Evolutionary conservation across 2,113 vertebrate genomes (phyloP), one percentile per base, ranked within the genome.

Genomic region (Pitta sordida): DNA sequence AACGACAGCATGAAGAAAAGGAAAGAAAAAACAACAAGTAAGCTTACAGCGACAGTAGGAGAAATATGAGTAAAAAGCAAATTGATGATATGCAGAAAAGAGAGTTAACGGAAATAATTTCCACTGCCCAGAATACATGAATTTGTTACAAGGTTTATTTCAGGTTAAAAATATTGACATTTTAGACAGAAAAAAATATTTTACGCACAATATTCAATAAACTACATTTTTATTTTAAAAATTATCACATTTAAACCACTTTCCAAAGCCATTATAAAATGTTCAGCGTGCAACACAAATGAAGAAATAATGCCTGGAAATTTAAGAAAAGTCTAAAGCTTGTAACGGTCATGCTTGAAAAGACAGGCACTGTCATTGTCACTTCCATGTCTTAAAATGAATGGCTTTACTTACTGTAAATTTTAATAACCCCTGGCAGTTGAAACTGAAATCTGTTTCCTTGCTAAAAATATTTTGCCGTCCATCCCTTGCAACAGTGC

Each of bases 1-100:
- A 98, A 98, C 98, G 99, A 99, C 98, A 99, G 99, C 99, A 99
- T 99, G 99, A 98, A 98, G 98, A 98, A 98, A 98, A 98, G 98
- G 98, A 98, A 98, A 98, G 98, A 98, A 98, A 99, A 99, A 98
- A 97, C 98, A 98, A 99, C 98, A 99, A 98, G 98, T 99, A 99
- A 99, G 99, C 98, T 98, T 98, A 99, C 98, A 99, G 98, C 97
- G 98, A 99, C 98, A 99, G 97, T 98, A 97, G 97, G 97, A 97
- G 97, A 97, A 98, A 98, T 97, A 98, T 98, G 98, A 98, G 96
- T 97, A 98, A 98, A 98, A 98, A 98, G 98, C 97, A 98, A 98
- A 98, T 97, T 98, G 98, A 98, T 98, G 98, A 98, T 98, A 97
- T 97, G 98, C 97, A 97, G 98, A 97, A 97, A 98, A 98, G 97